A percentile compares a stretch with the other conserved stretches of the same genome.
Conservation (phyloP, 2,888 invertebrate genomes). For the Pammene fasciana region DNA sequence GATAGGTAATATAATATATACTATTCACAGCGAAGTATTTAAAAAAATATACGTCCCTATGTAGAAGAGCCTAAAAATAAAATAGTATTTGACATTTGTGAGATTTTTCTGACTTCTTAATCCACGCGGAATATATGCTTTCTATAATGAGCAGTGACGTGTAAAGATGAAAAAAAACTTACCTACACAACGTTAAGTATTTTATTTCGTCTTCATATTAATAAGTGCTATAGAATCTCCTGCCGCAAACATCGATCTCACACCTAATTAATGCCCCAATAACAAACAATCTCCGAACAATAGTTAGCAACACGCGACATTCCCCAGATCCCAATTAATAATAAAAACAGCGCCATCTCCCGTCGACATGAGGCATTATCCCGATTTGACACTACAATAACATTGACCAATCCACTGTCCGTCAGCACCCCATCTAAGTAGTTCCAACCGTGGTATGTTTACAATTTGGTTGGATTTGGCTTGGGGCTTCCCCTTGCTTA, state of each 20-base stretch:
- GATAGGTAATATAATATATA: no score
- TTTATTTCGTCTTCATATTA: neutral
- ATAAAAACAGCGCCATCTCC: conserved; percentile 74
- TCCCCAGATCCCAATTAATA: conserved; percentile 76
- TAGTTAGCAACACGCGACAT: conserved; percentile 14
- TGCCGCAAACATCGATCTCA: conserved; percentile 1
- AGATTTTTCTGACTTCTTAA: no score
- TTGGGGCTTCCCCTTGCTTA: conserved; percentile 10
- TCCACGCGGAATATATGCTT: no score
- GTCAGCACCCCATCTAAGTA: neutral
- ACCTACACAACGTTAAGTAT: neutral
- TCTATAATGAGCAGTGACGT: no score
- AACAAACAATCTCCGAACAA: conserved; percentile 23
- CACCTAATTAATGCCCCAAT: conserved; percentile 6
- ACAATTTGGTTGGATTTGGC: neutral
- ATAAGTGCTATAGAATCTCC: conserved; percentile 9
- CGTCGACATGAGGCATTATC: conserved; percentile 73
- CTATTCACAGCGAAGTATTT: no score
- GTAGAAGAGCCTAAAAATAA: no score
- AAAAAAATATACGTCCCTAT: no score
- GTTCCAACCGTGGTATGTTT: neutral
- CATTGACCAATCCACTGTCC: conserved; percentile 34
- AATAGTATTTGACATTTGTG: no score
- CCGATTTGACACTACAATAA: conserved; percentile 63
- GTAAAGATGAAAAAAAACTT: no score